Conservation (phyloP, 2,113 vertebrate species). For the Brevimyrus niger region DNA sequence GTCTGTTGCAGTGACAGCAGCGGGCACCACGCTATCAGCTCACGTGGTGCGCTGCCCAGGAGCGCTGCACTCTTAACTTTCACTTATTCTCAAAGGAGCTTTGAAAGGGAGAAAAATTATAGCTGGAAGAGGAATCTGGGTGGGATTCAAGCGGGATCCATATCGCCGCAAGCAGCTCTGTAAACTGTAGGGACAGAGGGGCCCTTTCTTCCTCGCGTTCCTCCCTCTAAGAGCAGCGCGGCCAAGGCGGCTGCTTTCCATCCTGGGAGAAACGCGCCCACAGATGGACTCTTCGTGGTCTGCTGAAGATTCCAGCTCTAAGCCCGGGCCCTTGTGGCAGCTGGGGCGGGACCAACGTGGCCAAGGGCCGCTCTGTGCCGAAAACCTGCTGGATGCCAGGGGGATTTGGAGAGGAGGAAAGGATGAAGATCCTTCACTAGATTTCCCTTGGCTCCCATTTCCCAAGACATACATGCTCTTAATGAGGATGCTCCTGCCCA, state of each 20-base stretch:
- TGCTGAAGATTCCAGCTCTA: slow-evolving; percentile 26
- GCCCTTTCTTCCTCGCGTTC: slow-evolving; percentile 25
- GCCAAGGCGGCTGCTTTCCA: slow-evolving; percentile 24
- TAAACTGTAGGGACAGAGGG: slow-evolving; percentile 17
- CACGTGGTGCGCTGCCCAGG: neutral
- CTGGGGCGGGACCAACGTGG: neutral
- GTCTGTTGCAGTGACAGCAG: neutral
- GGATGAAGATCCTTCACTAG: slow-evolving; percentile 27
- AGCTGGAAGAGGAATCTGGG: slow-evolving; percentile 23
- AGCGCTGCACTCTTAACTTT: slow-evolving; percentile 13
- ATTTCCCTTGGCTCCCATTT: slow-evolving; percentile 12
- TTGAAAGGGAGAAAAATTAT: slow-evolving; percentile 3
- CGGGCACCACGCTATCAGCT: neutral
- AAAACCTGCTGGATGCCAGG: slow-evolving; percentile 30
- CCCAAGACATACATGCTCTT: slow-evolving; percentile 13
- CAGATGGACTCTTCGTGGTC: slow-evolving; percentile 36
- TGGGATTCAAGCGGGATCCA: slow-evolving; percentile 25
- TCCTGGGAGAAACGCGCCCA: slow-evolving; percentile 18
- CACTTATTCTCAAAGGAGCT: slow-evolving; percentile 5
- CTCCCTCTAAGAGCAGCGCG: slow-evolving; percentile 23
- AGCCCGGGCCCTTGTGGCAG: slow-evolving; percentile 15
- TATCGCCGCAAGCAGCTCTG: neutral
- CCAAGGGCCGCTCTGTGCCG: slow-evolving; percentile 24
- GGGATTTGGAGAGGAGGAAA: slow-evolving; percentile 5
- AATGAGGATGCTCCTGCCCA: slow-evolving; percentile 13